These are phyloP conservation scores for Danaus chrysippus DNA, from an alignment of 2,888 invertebrate genomes.

Conservation along the genomic window DNA sequence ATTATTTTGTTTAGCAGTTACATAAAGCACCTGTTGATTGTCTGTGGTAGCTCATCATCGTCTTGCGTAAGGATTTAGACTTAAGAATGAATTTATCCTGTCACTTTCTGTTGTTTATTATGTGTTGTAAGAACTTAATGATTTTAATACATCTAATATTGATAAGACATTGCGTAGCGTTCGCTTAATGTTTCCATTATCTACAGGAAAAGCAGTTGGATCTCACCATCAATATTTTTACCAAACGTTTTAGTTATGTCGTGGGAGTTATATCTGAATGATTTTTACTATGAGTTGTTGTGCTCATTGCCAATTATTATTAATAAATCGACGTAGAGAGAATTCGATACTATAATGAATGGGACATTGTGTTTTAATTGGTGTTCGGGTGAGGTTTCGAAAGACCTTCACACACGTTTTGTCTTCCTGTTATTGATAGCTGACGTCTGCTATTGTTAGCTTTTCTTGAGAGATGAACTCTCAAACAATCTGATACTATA, in stretches of 20 bases:
- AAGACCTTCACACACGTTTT: conserved; percentile 37
- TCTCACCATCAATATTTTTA: conserved; percentile 1
- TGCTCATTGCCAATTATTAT: conserved; percentile 12
- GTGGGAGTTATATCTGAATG: conserved; percentile 1
- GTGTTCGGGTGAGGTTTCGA: conserved; percentile 33
- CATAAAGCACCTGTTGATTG: conserved; percentile 29
- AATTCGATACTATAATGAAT: conserved; percentile 49
- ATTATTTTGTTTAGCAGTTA: conserved; percentile 28
- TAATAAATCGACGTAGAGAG: conserved; percentile 44
- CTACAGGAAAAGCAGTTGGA: conserved; percentile 9
- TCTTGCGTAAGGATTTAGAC: conserved; percentile 31
- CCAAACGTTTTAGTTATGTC: background rate
- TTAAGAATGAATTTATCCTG: conserved; percentile 21
- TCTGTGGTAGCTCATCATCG: conserved; percentile 29
- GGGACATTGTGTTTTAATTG: conserved; percentile 33
- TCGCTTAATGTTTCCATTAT: too few species aligned
- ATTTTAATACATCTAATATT: too few species aligned
- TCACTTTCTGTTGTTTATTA: conserved; percentile 15
- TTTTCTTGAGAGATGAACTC: conserved; percentile 37
- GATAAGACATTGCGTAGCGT: too few species aligned
- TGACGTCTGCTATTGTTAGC: conserved; percentile 36
- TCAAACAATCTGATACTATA: conserved; percentile 21
- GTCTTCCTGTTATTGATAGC: conserved; percentile 42
- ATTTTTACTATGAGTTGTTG: conserved; percentile 7
- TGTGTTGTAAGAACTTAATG: too few species aligned